These are phyloP conservation scores for Spilosoma lubricipeda DNA, from an alignment of 2,888 invertebrate species.

Conservation along the genomic window DNA sequence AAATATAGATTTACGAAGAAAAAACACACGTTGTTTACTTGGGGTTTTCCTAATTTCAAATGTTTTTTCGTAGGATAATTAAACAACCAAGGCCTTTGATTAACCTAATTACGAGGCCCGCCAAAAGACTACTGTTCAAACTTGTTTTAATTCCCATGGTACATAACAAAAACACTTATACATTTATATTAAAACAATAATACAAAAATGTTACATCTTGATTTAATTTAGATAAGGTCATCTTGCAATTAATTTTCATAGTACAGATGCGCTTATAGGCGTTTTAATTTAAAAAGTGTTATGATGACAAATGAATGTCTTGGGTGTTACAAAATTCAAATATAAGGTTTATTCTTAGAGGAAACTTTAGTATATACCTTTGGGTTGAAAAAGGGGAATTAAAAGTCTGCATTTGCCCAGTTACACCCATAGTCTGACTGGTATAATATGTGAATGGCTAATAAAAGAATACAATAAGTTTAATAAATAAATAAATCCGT, in stretches of 20 bases:
- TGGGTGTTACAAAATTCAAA: neutral
- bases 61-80: neutral
- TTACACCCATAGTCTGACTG: neutral
- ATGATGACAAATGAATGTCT: neutral
- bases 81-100: neutral
- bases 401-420: neutral
- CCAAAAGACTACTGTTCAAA: neutral
- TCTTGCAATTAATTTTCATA: constrained; percentile 7
- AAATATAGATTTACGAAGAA: no score
- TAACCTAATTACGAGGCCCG: neutral
- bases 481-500: neutral
- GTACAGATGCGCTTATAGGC: neutral
- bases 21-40: neutral
- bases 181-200: constrained; percentile 19
- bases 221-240: constrained; percentile 8
- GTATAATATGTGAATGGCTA: neutral
- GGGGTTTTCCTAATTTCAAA: neutral
- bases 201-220: neutral
- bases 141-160: constrained; percentile 1
- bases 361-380: neutral
- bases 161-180: neutral
- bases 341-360: neutral
- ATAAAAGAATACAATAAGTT: no score
- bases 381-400: neutral
- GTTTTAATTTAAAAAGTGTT: neutral